These are phyloP conservation scores for Phalacrocorax carbo DNA, from an alignment of 2,113 vertebrate genomes.

Conservation along the genomic window DNA sequence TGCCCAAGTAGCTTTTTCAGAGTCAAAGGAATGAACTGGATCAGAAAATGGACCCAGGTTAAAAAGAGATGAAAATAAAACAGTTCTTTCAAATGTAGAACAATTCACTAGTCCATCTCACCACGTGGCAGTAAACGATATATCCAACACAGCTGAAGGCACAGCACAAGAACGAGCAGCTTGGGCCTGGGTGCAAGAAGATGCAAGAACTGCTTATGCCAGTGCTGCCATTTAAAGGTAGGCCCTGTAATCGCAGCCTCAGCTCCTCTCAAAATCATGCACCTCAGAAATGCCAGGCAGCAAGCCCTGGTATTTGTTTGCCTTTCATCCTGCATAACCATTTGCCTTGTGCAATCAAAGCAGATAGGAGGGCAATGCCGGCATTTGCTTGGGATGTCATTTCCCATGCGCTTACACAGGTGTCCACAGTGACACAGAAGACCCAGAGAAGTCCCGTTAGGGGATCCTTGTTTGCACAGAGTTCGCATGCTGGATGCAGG, in stretches of 20 bases:
- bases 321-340: background rate
- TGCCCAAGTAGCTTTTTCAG: background rate
- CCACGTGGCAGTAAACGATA: background rate
- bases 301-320: background rate
- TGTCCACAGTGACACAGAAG: background rate
- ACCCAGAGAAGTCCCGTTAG: background rate
- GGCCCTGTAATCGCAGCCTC: background rate
- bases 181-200: background rate
- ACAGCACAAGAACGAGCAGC: fast-evolving
- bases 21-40: background rate
- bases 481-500: background rate
- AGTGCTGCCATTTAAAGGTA: background rate
- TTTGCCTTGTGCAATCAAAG: background rate
- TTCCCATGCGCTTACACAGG: background rate
- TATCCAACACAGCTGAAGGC: background rate
- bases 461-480: background rate
- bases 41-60: background rate
- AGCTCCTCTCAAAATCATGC: background rate
- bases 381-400: background rate
- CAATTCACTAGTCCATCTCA: background rate
- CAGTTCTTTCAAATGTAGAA: background rate
- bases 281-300: background rate
- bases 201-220: background rate
- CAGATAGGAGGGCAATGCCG: background rate
- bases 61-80: background rate